Percentiles rank a stretch among this genome's conserved stretches.
These are phyloP conservation scores for Platyscapa corneri DNA, from an alignment of 1,140 invertebrate genomes.

Conservation along the genomic window DNA sequence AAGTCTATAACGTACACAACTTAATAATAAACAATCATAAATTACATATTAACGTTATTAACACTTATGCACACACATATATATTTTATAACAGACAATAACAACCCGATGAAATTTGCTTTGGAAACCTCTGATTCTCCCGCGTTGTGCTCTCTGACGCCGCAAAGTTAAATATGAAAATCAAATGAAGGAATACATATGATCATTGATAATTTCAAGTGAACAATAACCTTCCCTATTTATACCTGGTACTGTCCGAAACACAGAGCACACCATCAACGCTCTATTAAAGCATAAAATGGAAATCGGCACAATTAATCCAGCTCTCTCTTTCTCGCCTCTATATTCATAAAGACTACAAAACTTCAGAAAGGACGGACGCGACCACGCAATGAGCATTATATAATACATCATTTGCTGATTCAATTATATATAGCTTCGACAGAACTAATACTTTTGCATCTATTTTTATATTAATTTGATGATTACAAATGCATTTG, in stretches of 20 bases:
- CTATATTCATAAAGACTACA: too few relatives aligned
- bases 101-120: slow-evolving; percentile 26
- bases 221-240: slow-evolving; percentile 65
- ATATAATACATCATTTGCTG: neutral
- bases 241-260: slow-evolving; percentile 58
- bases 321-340: neutral
- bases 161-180: slow-evolving; percentile 44
- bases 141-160: slow-evolving; percentile 4
- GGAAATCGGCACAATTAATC: slow-evolving; percentile 69
- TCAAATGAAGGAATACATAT: slow-evolving; percentile 54
- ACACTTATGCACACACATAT: neutral
- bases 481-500: too few relatives aligned
- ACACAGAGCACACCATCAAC: slow-evolving; percentile 33
- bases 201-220: slow-evolving; percentile 67
- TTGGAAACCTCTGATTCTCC: neutral
- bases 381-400: neutral
- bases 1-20: neutral
- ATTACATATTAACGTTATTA: slow-evolving; percentile 11
- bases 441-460: neutral
- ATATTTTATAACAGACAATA: slow-evolving; percentile 8
- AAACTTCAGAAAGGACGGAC: neutral
- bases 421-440: neutral
- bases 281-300: slow-evolving; percentile 67
- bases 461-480: neutral
- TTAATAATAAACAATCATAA: neutral